Conservation (phyloP, 37 sponge, comb jelly and placozoan genomes). For the Crambe crambe region DNA sequence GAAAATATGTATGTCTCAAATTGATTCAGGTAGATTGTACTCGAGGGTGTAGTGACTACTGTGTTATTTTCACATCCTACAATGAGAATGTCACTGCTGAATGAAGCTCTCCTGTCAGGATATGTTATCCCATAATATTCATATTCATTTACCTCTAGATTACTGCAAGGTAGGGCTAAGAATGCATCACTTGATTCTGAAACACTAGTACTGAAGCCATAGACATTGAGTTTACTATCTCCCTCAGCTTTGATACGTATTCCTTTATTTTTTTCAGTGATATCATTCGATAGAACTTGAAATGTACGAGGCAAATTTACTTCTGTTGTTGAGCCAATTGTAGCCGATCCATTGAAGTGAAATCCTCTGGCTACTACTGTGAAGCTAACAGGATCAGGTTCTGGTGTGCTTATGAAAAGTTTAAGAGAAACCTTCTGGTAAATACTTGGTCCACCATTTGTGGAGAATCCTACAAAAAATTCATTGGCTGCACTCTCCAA, state of each 20-base stretch:
- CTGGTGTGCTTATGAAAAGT: slow-evolving; percentile 19
- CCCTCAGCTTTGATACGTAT: slow-evolving; percentile 20
- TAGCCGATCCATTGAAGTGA: slow-evolving; percentile 1
- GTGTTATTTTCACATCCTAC: slow-evolving; percentile 57
- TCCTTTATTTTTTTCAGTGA: slow-evolving; percentile 39
- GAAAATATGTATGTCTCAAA: slow-evolving; percentile 9
- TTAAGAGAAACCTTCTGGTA: background rate
- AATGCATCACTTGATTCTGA: slow-evolving; percentile 50
- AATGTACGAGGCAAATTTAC: slow-evolving; percentile 14
- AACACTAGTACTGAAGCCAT: slow-evolving; percentile 26
- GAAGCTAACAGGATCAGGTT: slow-evolving; percentile 10
- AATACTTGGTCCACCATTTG: background rate
- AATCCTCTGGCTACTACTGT: slow-evolving; percentile 2
- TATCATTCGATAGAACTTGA: slow-evolving; percentile 11
- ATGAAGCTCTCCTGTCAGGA: too few relatives aligned
- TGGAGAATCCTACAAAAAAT: slow-evolving; percentile 27
- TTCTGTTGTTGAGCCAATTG: background rate
- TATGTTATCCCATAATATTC: slow-evolving; percentile 39
- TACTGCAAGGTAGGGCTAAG: slow-evolving; percentile 41
- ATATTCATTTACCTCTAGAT: slow-evolving; percentile 10
- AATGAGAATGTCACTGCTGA: slow-evolving; percentile 5
- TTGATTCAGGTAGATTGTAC: background rate
- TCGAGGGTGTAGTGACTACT: slow-evolving; percentile 26
- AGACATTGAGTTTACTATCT: slow-evolving; percentile 34
- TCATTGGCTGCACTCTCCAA: slow-evolving; percentile 13